Evolutionary conservation across 2,797 vertebrate species (phyloP), one percentile per base, ranked within the genome.

Genomic region (Enteromius argenteus): DNA sequence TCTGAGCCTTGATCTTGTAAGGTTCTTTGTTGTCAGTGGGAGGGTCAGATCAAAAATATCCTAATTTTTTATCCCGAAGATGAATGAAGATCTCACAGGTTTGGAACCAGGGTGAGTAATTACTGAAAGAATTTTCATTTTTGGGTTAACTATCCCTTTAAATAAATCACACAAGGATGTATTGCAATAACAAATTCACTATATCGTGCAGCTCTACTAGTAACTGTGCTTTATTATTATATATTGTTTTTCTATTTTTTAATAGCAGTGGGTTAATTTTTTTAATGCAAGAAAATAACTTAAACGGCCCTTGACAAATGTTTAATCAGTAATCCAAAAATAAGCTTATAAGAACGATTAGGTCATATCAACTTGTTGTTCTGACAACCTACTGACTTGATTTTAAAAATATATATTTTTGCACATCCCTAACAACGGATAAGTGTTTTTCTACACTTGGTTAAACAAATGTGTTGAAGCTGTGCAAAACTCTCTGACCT

Each of bases 361-460:
- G 72, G 32, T 49, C 42, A 30, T 8, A 49, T 74, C 17, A n/a
- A 2, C 72, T 73, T 4, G 15, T 49, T 19, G 15, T 21, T 51
- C 71, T 73, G 68, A 44, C n/a, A 73, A 32, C 46, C 9, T 10
- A 32, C 30, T 21, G 51, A 39, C 32, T 15, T 75, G 19, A 56
- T 53, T 56, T 56, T 0, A 75, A 39, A 39, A 56, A 75, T 56
- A 37, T 75, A 9, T 49, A 4, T 7, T 49, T 73, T 27, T 49
- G 15, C 72, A 2, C 32, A 53, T 37, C 5, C 11, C 3, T 75
- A 37, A 37, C 32, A 37, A 75, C 5, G 13, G 49, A n/a, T 15
- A 75, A 7, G 10, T 73, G 71, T n/a, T 56, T 74, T 15, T 74
- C 72, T 53, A 56, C 49, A n/a, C 30, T 15, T 75, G 71, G 72